Evolutionary conservation across 2,113 vertebrate genomes (phyloP), one percentile per base, ranked within the genome.

Genomic region (Melanostigma gelatinosum): DNA sequence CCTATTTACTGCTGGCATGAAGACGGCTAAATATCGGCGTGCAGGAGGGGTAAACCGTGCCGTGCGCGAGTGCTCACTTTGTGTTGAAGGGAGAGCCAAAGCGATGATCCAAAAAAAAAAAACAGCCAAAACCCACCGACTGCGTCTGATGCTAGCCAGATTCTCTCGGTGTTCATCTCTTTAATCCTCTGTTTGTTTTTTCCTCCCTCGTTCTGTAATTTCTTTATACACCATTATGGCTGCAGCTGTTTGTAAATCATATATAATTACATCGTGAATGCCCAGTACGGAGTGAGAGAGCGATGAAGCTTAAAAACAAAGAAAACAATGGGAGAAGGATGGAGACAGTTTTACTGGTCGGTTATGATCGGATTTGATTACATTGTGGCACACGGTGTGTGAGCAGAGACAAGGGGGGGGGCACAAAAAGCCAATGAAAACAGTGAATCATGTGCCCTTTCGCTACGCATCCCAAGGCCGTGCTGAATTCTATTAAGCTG

Each of bases 191-290:
- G 40, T 80, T 50, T 67, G 54, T 77, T 85, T 75, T 77, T 78
- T 63, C 9, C 44, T 71, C 71, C 42, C 70, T 85, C 63, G 1
- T 84, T 84, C 63, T 75, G 72, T 91, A 87, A 93, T 90, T 91
- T 91, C 85, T 91, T 92, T 91, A 90, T 87, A 88, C 86, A 68
- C 83, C 84, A 87, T 89, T 90, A 90, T 84, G 75, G 87, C 85
- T 88, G 89, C 89, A 93, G 91, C 91, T 93, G 88, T 93, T 92
- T 90, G 89, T 88, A 92, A 92, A 93, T 93, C 87, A 92, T 86
- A 92, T 92, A 84, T 90, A 94, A 94, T 93, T 92, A 92, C 89
- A 86, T 85, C 75, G 58, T 64, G 79, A 92, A 90, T 82, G 87
- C 76, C 84, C 91, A 75, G 85, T 20, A 60, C 78, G 58, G 77